Evolutionary conservation across 2,888 invertebrate genomes (phyloP).

Genomic region (Bellardia bayeri): DNA sequence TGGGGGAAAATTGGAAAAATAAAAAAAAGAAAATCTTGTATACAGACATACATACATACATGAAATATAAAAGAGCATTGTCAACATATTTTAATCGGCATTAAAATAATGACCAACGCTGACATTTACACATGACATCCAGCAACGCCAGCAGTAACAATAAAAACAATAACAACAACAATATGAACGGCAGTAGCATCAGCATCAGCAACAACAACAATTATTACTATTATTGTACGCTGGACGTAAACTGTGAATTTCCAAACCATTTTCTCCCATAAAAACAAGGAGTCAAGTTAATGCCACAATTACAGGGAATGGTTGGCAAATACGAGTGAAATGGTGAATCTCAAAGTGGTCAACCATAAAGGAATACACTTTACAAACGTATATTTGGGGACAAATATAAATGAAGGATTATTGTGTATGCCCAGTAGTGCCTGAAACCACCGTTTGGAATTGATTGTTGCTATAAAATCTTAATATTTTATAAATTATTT

Average conservation of each 20-base stretch:
- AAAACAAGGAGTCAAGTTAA: conserved; percentile 18
- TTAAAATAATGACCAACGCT: conserved; percentile 72
- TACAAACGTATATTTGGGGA: background rate
- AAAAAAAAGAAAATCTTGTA: conserved; percentile 12
- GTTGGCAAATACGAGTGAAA: conserved; percentile 46
- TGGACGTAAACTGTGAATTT: conserved; percentile 19
- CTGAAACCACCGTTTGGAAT: no score
- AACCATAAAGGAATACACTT: conserved; percentile 37
- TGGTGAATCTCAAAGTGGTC: conserved; percentile 41
- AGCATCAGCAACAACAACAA: background rate
- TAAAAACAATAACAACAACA: background rate
- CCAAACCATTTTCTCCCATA: conserved; percentile 43
- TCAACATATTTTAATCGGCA: conserved; percentile 74
- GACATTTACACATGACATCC: conserved; percentile 69
- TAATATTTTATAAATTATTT: no score
- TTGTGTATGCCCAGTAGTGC: no score
- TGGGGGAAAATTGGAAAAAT: conserved; percentile 1
- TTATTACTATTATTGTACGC: conserved; percentile 11
- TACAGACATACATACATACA: background rate
- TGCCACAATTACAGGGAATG: conserved; percentile 27
- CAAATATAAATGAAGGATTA: no score
- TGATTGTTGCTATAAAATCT: no score
- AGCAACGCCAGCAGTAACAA: conserved; percentile 5
- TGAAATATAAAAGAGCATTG: conserved; percentile 71
- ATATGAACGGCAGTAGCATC: no score